phyloP scores from a whole-genome alignment of 35 echinoderm and acorn worm genomes.

The Chiridota heheva region DNA sequence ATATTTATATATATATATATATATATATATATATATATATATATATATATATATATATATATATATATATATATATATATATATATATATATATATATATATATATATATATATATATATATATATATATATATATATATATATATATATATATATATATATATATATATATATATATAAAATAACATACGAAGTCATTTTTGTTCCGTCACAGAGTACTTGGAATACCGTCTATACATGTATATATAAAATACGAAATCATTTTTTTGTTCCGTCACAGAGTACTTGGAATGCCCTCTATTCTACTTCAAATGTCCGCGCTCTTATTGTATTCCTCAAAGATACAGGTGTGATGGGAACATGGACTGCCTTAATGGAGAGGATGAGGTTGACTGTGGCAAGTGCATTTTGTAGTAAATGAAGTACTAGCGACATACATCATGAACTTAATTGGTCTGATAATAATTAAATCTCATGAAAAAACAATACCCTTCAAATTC shows the following conservation, averaged over 20 bases:
- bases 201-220: background rate
- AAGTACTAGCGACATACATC: background rate
- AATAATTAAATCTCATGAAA: background rate
- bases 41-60: too few species aligned
- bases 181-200: background rate
- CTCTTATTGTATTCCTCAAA: conserved; percentile 66
- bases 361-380: conserved; percentile 54
- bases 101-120: background rate
- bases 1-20: too few species aligned
- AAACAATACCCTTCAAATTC: background rate
- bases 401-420: background rate
- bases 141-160: background rate
- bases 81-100: background rate
- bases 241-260: background rate
- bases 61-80: too few species aligned
- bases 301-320: conserved; percentile 62
- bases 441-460: background rate
- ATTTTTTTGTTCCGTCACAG: conserved; percentile 30
- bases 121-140: background rate
- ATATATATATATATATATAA: background rate
- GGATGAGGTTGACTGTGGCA: conserved; percentile 65
- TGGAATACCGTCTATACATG: background rate
- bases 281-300: conserved; percentile 44
- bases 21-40: too few species aligned
- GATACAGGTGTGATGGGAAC: conserved; percentile 46